Evolutionary conservation across 2,888 invertebrate genomes (phyloP), one percentile per base, ranked within the genome.

Genomic region (Meloe dianella): DNA sequence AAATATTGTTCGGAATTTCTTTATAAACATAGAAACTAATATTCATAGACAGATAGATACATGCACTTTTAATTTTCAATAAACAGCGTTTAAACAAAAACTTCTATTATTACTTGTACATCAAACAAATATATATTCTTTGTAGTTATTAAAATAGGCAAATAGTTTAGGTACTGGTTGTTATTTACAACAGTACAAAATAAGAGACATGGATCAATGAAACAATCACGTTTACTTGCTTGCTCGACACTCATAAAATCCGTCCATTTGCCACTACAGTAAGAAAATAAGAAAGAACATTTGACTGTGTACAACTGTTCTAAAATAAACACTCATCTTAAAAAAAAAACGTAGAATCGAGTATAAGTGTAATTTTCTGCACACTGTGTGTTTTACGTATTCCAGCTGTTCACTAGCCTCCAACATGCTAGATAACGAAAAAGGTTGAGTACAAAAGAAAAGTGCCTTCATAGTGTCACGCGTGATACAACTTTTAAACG

Each of bases 401-500:
- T 72, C 74, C 78, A 78, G 77, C 77, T 78, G 77, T 77, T 77
- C 72, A 67, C 67, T 71, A 71, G 70, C 74, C 72, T 70, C 75
- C 6, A 41, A n/a, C 0, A 7, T 41, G n/a, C n/a, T n/a, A n/a
- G n/a, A n/a, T n/a, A n/a, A n/a, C n/a, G n/a, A n/a, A n/a, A n/a
- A n/a, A 41, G 17, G n/a, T 41, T 17, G 17, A 51, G 8, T 51
- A 10, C 1, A 4, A 22, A 51, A 51, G 41, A 41, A 41, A 41
- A 41, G 6, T 8, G 17, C n/a, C 22, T 1, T 22, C 20, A 20
- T 2, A 22, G 9, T 73, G 71, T 70, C 68, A 76, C 70, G 74
- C 77, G 78, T 76, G 76, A 76, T 75, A 72, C 71, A 72, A 74
- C 74, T 69, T 73, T 74, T 74, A 78, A 76, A 77, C 74, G 74